Conservation (phyloP, 2,888 invertebrate species). For the Himalopsyche japonica region DNA sequence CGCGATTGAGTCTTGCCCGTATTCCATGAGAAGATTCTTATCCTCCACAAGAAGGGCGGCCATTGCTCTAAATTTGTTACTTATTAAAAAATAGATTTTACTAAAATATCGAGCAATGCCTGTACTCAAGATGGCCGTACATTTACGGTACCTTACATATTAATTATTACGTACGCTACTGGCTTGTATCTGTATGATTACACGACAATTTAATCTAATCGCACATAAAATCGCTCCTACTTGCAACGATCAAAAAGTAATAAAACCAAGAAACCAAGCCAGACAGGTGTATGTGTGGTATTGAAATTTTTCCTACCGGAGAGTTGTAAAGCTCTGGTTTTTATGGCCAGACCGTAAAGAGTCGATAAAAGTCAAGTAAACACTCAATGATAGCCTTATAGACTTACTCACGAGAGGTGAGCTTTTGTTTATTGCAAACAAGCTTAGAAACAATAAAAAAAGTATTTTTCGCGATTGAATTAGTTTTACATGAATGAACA, state of each 20-base stretch:
- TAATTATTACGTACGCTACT: not conserved
- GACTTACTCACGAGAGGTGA: not conserved
- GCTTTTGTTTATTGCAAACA: not conserved
- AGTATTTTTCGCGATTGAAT: too few species aligned
- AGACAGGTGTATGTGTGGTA: conserved; percentile 14
- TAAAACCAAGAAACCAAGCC: conserved; percentile 1
- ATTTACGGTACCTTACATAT: too few species aligned
- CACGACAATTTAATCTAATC: conserved; percentile 12
- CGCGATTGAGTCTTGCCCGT: too few species aligned
- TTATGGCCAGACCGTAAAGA: conserved; percentile 12
- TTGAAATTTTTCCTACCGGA: conserved; percentile 11
- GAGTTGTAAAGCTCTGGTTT: not conserved
- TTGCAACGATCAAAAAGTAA: conserved; percentile 12
- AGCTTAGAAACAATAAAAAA: too few species aligned
- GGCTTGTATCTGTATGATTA: not conserved
- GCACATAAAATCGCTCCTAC: not conserved
- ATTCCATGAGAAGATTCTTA: too few species aligned
- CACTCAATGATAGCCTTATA: conserved; percentile 21
- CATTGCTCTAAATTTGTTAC: too few species aligned
- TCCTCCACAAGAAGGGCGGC: too few species aligned
- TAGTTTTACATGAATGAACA: too few species aligned
- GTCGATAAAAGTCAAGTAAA: conserved; percentile 30
- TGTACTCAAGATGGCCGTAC: too few species aligned
- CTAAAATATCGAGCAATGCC: too few species aligned
- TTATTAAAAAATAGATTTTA: too few species aligned